These are phyloP conservation scores for human DNA, from an alignment of 2,113 vertebrate genomes.

Conservation along the genomic window GRCh38 chr6:61856501-61857000, in stretches of 20 bases:
- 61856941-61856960: neutral
- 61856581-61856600: neutral
- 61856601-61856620: neutral
- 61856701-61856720: neutral
- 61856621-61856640: neutral
- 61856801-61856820: neutral
- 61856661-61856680: neutral
- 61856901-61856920: neutral
- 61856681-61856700: neutral
- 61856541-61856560: neutral
- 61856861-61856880: neutral
- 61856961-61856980: neutral
- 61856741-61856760: neutral
- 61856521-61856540: neutral
- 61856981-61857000: neutral
- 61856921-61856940: neutral
- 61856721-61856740: neutral
- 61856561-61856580: neutral
- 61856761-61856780: neutral
- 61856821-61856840: neutral
- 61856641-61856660: neutral
- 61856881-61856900: neutral
- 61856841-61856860: neutral
- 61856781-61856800: conserved; percentile 5
- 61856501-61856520: neutral